Evolutionary conservation across 2,888 invertebrate species (phyloP).

Genomic region (Cyaniris semiargus): DNA sequence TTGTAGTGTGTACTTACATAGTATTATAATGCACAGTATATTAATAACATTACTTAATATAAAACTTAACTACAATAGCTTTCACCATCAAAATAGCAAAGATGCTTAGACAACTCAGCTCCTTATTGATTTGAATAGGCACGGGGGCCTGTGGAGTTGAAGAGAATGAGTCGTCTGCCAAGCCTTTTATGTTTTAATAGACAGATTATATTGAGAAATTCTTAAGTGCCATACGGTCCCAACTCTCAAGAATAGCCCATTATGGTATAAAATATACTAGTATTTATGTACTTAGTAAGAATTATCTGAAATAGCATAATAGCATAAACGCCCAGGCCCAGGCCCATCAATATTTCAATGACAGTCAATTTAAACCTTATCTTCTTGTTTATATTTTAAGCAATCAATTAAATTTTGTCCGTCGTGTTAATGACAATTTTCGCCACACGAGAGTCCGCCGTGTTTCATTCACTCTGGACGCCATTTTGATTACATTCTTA

Average conservation of each 20-base stretch:
- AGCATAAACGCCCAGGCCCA: background rate
- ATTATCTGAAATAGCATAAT: background rate
- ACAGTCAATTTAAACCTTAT: background rate
- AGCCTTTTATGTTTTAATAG: background rate
- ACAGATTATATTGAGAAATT: background rate
- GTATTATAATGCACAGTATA: too few relatives aligned
- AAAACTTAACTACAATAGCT: background rate
- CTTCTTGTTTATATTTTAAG: slow-evolving; percentile 33
- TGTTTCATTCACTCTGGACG: background rate
- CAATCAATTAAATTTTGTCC: slow-evolving; percentile 31
- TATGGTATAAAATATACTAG: too few relatives aligned
- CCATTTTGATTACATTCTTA: slow-evolving; percentile 12
- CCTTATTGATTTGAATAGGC: background rate
- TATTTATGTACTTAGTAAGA: background rate
- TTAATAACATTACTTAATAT: too few relatives aligned
- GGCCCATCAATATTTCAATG: background rate
- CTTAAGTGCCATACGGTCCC: too few relatives aligned
- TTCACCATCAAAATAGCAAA: background rate
- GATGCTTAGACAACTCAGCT: background rate
- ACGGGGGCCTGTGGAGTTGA: background rate
- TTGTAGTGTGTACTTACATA: background rate
- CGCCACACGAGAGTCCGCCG: background rate
- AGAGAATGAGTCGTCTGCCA: background rate
- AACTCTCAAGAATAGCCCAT: too few relatives aligned
- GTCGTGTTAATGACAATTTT: background rate